Evolutionary conservation across 2,888 invertebrate species (phyloP), one percentile per base, ranked within the genome.

Genomic region (Dynastes grantii): DNA sequence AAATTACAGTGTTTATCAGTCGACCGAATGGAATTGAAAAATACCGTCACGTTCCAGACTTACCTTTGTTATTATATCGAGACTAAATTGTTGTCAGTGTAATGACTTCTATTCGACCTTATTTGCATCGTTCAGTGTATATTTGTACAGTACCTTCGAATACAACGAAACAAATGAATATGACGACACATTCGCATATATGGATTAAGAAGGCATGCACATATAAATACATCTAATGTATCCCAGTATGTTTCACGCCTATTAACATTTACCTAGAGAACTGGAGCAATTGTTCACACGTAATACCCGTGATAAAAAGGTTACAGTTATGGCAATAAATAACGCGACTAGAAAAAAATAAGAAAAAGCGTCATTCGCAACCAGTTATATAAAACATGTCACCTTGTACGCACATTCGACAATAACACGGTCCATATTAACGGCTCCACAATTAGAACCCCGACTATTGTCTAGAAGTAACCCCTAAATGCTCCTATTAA

Each of bases 401-500:
- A 78, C 81, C 80, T 81, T 79, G 79, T 77, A 76, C 61, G 61
- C n/a, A 27, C 61, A 75, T 75, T 37, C 61, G 45, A 75, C 61
- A 75, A 75, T 75, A 75, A 49, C 49, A 77, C 58, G 63, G 55
- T 79, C 58, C 63, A 45, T 76, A 80, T 81, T 81, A 82, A 82
- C 77, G 80, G 77, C 37, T 71, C 61, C 77, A 82, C 78, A 81
- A 82, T 81, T 81, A 81, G 79, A 77, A 64, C 58, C 70, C 68
- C 55, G 22, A 37, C 71, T 80, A 77, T 83, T 84, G 83, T 82
- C 82, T 82, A 82, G 83, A 76, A 79, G 79, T 81, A 78, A 71
- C 79, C 79, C 79, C 76, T 79, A 68, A 76, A 63, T 63, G 65
- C 83, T 82, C 83, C 83, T 84, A 85, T 86, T 83, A 81, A 84